Conservation (phyloP, 1,140 invertebrate species). For the Wasmannia auropunctata region DNA sequence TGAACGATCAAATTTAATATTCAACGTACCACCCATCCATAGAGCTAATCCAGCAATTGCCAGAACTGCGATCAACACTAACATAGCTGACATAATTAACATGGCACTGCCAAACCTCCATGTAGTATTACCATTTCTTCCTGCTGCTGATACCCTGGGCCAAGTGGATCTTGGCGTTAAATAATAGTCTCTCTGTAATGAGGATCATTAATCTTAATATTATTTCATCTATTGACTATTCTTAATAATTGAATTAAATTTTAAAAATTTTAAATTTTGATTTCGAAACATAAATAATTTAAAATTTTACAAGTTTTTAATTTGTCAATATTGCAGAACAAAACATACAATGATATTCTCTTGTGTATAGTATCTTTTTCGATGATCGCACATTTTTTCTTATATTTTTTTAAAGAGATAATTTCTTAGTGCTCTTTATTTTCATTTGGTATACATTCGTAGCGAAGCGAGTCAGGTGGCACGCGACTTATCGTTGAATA, state of each 20-base stretch:
- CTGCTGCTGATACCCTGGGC: conserved; percentile 78
- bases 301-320: not conserved
- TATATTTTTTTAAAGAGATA: not conserved
- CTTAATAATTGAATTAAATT: not conserved
- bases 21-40: conserved; percentile 90
- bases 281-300: not conserved
- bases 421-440: not conserved
- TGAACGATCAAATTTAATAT: conserved; percentile 7
- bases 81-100: conserved; percentile 88
- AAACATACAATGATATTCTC: not conserved
- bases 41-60: conserved; percentile 91
- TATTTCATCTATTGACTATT: not conserved
- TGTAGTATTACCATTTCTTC: conserved; percentile 78
- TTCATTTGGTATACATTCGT: not conserved
- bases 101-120: conserved; percentile 88
- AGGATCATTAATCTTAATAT: conserved; percentile 16
- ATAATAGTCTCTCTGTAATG: conserved; percentile 83
- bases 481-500: conserved; percentile 51
- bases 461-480: conserved; percentile 13
- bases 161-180: conserved; percentile 80
- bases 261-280: not conserved
- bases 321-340: not conserved
- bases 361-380: not conserved
- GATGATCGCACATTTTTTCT: not conserved
- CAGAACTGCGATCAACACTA: conserved; percentile 90